Percentiles rank a stretch among this genome's conserved stretches.
Conservation (phyloP, 2,113 vertebrate genomes). For the Zonotrichia leucophrys region DNA sequence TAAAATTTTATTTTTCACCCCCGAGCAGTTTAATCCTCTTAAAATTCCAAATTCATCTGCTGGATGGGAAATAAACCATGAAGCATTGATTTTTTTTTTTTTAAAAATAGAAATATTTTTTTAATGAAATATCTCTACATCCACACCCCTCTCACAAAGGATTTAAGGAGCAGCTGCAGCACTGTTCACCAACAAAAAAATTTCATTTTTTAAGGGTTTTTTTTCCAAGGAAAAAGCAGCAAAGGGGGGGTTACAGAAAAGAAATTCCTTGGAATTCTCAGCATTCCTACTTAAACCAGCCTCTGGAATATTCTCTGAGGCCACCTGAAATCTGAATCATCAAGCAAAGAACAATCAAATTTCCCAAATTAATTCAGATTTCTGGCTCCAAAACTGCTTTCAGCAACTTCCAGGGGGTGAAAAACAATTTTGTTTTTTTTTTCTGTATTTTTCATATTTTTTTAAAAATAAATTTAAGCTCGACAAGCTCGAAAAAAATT, state of each 20-base stretch:
- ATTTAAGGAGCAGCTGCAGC: conserved; percentile 5
- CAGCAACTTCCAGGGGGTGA: conserved; percentile 80
- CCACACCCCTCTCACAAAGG: not conserved
- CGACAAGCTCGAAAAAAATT: conserved; percentile 36
- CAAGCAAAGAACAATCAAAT: not conserved
- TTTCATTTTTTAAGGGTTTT: not conserved
- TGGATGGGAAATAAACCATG: conserved; percentile 12
- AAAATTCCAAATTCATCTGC: conserved; percentile 5
- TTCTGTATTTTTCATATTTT: not conserved
- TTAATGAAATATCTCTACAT: not conserved
- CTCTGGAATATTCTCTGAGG: not conserved
- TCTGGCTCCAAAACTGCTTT: conserved; percentile 47
- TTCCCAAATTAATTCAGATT: conserved; percentile 6
- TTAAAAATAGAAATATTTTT: not conserved
- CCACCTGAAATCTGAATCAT: not conserved
- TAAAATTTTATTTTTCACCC: conserved; percentile 77
- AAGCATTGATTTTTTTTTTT: not conserved
- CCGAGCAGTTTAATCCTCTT: conserved; percentile 73
- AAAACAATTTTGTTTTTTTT: conserved; percentile 52
- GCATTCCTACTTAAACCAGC: not conserved
- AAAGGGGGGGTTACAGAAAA: not conserved
- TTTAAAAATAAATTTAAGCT: not conserved
- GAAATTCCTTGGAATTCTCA: not conserved
- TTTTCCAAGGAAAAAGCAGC: not conserved
- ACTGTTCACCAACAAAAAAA: not conserved